Evolutionary conservation across 1,140 invertebrate species (phyloP).

Genomic region (Bombus haemorrhoidalis): DNA sequence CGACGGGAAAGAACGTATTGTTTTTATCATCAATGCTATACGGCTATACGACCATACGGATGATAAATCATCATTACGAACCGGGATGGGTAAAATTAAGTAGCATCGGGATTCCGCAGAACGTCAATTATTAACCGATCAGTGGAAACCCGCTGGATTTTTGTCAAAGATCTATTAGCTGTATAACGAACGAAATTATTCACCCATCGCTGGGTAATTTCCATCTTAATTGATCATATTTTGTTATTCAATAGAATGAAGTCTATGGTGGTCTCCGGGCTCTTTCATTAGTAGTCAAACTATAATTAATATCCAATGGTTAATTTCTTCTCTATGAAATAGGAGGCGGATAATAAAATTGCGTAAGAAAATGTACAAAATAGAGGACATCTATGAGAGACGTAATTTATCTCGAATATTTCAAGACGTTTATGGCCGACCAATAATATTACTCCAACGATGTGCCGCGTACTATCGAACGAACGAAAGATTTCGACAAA

Average conservation of each 20-base stretch:
- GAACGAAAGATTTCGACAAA: conserved; percentile 40
- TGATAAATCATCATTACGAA: conserved; percentile 31
- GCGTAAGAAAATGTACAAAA: neutral
- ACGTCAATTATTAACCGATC: conserved; percentile 17
- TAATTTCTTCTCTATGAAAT: too few species aligned
- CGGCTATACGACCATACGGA: neutral
- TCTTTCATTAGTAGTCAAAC: neutral
- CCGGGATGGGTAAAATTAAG: conserved; percentile 9
- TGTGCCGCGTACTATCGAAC: too few species aligned
- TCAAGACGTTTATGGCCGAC: neutral
- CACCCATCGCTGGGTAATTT: neutral
- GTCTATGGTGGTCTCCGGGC: neutral
- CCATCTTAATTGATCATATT: conserved; percentile 14
- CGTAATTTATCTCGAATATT: neutral
- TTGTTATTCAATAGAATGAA: neutral
- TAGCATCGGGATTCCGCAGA: neutral
- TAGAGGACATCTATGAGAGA: too few species aligned
- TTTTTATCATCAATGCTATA: conserved; percentile 8
- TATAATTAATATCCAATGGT: neutral
- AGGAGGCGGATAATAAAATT: neutral
- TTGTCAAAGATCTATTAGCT: neutral
- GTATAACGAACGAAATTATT: neutral
- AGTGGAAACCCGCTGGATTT: neutral
- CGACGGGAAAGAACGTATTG: neutral
- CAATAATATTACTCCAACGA: neutral